phyloP scores from a whole-genome alignment of 1,140 invertebrate species.

The Polypedilum pembai region DNA sequence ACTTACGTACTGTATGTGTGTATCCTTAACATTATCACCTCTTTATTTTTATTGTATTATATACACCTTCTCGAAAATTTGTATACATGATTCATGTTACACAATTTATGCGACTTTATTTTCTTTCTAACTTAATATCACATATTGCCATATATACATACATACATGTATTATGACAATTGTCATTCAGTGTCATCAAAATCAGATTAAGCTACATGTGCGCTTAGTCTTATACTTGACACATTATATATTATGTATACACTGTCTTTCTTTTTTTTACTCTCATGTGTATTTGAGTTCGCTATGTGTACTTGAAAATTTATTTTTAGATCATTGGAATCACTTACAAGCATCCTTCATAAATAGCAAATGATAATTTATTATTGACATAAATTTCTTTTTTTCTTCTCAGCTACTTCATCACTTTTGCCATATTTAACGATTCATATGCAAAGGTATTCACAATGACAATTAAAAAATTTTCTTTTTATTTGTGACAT shows the following conservation, averaged over 20 bases:
- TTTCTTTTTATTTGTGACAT: not conserved
- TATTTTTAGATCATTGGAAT: slow-evolving; percentile 20
- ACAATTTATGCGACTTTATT: not conserved
- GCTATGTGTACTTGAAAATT: not conserved
- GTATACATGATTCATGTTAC: slow-evolving; percentile 5
- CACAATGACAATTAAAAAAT: not conserved
- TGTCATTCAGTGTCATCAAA: slow-evolving; percentile 10
- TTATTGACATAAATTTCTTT: slow-evolving; percentile 30
- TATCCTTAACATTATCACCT: not conserved
- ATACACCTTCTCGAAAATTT: not conserved
- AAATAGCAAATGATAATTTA: not conserved
- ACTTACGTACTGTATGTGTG: not conserved
- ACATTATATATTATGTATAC: slow-evolving; percentile 31
- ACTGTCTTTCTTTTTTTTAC: slow-evolving; percentile 31
- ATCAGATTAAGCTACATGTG: slow-evolving; percentile 14
- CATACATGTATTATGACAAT: not conserved
- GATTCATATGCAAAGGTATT: slow-evolving; percentile 68
- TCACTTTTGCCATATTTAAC: slow-evolving; percentile 74
- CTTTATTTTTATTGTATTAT: not conserved
- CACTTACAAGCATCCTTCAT: not conserved
- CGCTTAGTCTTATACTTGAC: slow-evolving; percentile 18
- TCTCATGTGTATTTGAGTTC: not conserved
- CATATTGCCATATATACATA: not conserved
- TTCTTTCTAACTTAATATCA: not conserved
- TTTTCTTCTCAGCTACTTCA: slow-evolving; percentile 56